A percentile compares a stretch with the other conserved stretches of the same genome.
phyloP scores from a whole-genome alignment of 2,888 invertebrate genomes.

The Hemicrepidius hirtus region DNA sequence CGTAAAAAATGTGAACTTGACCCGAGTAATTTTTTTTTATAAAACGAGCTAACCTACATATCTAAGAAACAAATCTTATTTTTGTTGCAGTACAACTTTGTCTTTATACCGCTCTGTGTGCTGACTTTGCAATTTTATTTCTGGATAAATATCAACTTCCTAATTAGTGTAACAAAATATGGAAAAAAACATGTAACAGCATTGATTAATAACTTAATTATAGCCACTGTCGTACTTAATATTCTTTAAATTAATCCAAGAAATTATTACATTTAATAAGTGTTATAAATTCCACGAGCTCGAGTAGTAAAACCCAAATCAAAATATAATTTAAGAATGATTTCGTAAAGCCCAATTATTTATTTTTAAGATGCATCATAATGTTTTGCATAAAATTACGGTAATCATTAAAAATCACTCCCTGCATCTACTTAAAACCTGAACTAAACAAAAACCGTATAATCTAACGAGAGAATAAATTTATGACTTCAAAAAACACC shows the following conservation, averaged over 20 bases:
- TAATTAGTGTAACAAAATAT: conserved; percentile 7
- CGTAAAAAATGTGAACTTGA: too few relatives aligned
- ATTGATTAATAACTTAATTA: conserved; percentile 19
- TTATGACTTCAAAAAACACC: conserved; percentile 18
- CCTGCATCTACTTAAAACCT: neutral
- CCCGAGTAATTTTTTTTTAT: too few relatives aligned
- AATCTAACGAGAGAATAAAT: conserved; percentile 26
- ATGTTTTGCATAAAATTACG: conserved; percentile 19
- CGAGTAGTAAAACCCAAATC: too few relatives aligned
- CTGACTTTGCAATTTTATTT: neutral
- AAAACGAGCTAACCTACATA: too few relatives aligned
- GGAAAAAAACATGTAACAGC: neutral
- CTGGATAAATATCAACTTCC: neutral
- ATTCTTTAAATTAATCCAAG: conserved; percentile 9
- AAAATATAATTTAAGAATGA: neutral
- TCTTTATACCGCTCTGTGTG: neutral
- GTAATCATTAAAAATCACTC: conserved; percentile 15
- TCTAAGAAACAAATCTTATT: too few relatives aligned
- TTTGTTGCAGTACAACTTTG: neutral
- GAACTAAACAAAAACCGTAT: neutral
- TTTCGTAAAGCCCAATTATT: neutral
- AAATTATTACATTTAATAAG: neutral
- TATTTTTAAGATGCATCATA: neutral
- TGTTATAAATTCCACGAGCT: too few relatives aligned
- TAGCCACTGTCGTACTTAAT: neutral